Conservation (phyloP, 1,140 invertebrate species). For the Rhynchophorus ferrugineus region DNA sequence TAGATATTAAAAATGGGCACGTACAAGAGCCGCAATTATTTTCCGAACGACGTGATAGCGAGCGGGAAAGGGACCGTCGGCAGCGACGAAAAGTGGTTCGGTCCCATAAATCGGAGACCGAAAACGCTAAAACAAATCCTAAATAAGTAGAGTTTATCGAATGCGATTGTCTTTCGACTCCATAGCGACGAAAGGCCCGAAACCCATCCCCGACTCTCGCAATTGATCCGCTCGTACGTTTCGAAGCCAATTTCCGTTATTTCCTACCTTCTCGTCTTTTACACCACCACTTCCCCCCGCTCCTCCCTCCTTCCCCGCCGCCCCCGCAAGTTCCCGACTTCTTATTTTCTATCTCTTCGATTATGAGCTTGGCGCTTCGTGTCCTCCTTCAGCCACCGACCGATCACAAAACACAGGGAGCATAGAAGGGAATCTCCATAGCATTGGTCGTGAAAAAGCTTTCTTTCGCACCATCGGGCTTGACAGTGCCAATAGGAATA, state of each 20-base stretch:
- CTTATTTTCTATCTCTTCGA: background rate
- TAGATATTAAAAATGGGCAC: too few species aligned
- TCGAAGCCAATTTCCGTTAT: conserved; percentile 22
- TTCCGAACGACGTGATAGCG: too few species aligned
- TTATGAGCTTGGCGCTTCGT: too few species aligned
- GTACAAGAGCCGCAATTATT: too few species aligned
- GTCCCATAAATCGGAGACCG: background rate
- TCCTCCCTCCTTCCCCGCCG: background rate
- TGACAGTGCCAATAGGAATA: too few species aligned
- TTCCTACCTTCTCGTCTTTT: conserved; percentile 12
- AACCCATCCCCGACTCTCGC: conserved; percentile 12
- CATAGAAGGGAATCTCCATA: too few species aligned
- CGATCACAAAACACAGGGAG: too few species aligned
- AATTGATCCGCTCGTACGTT: conserved; percentile 20
- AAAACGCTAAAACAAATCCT: conserved; percentile 17
- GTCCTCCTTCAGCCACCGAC: too few species aligned
- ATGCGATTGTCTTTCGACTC: conserved; percentile 19
- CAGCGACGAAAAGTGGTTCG: too few species aligned
- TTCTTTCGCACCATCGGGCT: too few species aligned
- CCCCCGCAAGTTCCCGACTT: background rate
- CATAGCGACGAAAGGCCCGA: conserved; percentile 12
- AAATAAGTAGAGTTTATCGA: conserved; percentile 23
- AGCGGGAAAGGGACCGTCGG: too few species aligned
- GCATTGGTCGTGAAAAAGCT: too few species aligned
- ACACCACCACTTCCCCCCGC: background rate